phyloP scores from a whole-genome alignment of 2,888 invertebrate species.

The Liodrosophila aerea region DNA sequence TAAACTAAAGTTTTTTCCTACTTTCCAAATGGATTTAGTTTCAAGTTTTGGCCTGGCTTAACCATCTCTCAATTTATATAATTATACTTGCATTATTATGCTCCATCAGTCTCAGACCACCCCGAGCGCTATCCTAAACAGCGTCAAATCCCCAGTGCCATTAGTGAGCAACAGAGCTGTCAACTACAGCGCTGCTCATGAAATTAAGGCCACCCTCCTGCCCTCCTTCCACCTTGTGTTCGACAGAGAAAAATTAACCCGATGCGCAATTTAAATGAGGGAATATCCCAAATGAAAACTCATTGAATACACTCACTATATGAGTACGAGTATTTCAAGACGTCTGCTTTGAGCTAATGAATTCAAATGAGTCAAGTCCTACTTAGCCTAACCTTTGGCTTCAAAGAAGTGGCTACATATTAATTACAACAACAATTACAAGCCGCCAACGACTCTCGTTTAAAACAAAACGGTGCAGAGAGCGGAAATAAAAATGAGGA shows the following conservation, averaged over 20 bases:
- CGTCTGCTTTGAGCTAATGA: constrained; percentile 46
- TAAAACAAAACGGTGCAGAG: constrained; percentile 2
- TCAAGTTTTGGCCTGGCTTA: constrained; percentile 8
- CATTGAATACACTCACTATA: constrained; percentile 37
- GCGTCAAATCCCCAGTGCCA: constrained; percentile 58
- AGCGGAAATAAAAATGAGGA: not conserved
- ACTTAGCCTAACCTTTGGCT: constrained; percentile 39
- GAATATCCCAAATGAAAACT: constrained; percentile 47
- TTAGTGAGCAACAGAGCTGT: constrained; percentile 59
- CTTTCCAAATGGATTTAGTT: not conserved
- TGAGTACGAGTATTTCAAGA: not conserved
- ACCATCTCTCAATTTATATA: constrained; percentile 41
- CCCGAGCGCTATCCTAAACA: constrained; percentile 1
- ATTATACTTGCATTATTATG: constrained; percentile 53
- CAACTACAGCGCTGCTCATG: constrained; percentile 51
- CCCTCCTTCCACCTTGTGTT: not conserved
- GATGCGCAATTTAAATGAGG: constrained; percentile 62
- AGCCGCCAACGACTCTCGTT: constrained; percentile 33
- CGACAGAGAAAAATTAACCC: constrained; percentile 4
- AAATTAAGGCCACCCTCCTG: constrained; percentile 54
- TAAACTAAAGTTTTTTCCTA: not conserved
- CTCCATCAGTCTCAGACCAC: constrained; percentile 41
- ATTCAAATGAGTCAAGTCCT: constrained; percentile 58
- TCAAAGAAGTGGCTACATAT: constrained; percentile 45
- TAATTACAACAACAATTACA: constrained; percentile 63